These are phyloP conservation scores for Pectinophora gossypiella DNA, from an alignment of 1,140 invertebrate genomes.

Conservation along the genomic window DNA sequence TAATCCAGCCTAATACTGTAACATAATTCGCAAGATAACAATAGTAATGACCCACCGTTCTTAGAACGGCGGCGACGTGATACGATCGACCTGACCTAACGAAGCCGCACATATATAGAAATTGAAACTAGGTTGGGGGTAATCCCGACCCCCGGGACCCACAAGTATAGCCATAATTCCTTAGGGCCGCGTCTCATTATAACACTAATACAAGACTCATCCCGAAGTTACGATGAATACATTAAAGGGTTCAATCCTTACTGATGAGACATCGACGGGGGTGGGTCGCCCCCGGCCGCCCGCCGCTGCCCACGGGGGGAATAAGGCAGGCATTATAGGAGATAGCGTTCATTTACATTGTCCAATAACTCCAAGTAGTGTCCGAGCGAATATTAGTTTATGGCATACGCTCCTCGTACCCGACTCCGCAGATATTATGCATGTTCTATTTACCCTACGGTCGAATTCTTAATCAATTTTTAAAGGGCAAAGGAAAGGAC, in stretches of 20 bases:
- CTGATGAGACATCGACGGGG: constrained; percentile 68
- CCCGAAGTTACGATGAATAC: constrained; percentile 73
- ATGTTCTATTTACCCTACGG: constrained; percentile 14
- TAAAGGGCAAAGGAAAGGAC: constrained; percentile 25
- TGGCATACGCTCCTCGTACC: constrained; percentile 42
- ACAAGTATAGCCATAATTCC: constrained; percentile 72
- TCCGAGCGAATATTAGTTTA: constrained; percentile 73
- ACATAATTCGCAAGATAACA: constrained; percentile 2
- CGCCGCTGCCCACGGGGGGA: constrained; percentile 45
- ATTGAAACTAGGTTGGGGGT: constrained; percentile 65
- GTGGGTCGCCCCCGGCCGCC: constrained; percentile 33
- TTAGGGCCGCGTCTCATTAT: constrained; percentile 73
- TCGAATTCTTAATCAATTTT: constrained; percentile 28
- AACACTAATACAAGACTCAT: constrained; percentile 75
- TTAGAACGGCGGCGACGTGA: constrained; percentile 17
- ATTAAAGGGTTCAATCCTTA: constrained; percentile 75
- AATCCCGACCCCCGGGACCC: constrained; percentile 51
- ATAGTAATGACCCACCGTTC: constrained; percentile 3
- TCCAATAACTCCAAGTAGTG: constrained; percentile 74
- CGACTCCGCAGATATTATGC: constrained; percentile 6
- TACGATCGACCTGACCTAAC: constrained; percentile 40
- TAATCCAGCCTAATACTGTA: background rate
- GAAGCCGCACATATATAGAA: constrained; percentile 52
- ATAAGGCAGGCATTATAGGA: constrained; percentile 72
- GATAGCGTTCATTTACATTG: constrained; percentile 74